Base-by-base conservation (phyloP, 2,888 invertebrate genomes). In the Caenorhabditis becei region DNA sequence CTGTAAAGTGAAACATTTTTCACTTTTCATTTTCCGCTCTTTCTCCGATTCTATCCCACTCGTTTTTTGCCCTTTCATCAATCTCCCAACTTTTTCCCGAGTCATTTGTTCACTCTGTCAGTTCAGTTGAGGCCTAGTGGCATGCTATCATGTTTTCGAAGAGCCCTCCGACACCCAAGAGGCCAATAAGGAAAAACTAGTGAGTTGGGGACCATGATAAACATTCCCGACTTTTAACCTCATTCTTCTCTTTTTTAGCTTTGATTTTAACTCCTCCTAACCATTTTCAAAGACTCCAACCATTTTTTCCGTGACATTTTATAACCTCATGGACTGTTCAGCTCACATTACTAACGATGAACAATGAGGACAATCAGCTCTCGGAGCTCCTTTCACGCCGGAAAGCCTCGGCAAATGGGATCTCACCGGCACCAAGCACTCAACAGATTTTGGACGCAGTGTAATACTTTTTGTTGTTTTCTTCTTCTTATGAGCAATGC, bases 101-200 rank as follows among this genome's bases (percentile, higher is more conserved):
- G 56, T 72, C 72, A 72, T 24, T 72, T 58, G 72, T 56, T 58
- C 63, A 47, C 56, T 23, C 35, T 59, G 20, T 37, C 28, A 26
- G n/a, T 53, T 53, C 51, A 2, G 61, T 61, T 51, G 47, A 70
- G 26, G n/a, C 23, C n/a, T 26, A 49, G 14, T 26, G 69, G 67
- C 16, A 62, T 58, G 65, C 58, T 56, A 72, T 56, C 61, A 71
- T 78, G 77, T 62, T 59, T 65, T 51, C 65, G 59, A 63, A 63
- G 63, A 53, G 63, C 63, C 77, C 70, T 65, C 65, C 41, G 58
- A 58, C 56, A 70, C 77, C 77, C 70, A 24, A 65, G 63, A 70
- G 63, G 51, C 77, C 70, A 78, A 71, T 65, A 63, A 69, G 77
- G 63, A 69, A 59, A 61, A 78, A 78, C 69, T 78, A 78, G 77